A percentile compares a stretch with the other conserved stretches of the same genome.
phyloP scores from a whole-genome alignment of 1,140 invertebrate genomes.

The Euschistus heros region DNA sequence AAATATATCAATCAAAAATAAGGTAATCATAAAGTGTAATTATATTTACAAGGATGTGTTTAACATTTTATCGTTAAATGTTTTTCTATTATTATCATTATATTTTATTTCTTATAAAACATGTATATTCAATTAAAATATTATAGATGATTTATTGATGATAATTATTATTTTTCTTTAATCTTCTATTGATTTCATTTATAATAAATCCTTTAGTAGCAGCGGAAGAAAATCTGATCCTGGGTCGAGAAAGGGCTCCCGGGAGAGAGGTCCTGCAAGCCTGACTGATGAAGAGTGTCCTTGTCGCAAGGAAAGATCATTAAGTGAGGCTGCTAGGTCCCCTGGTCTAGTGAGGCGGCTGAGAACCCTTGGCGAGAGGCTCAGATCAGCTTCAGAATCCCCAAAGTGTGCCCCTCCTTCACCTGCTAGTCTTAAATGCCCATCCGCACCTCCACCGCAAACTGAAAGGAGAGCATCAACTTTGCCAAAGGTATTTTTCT shows the following conservation, averaged over 20 bases:
- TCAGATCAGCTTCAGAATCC: constrained; percentile 10
- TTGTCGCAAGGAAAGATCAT: constrained; percentile 3
- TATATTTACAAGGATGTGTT: too few species aligned
- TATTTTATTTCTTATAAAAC: too few species aligned
- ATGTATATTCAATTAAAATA: too few species aligned
- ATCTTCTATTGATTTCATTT: too few species aligned
- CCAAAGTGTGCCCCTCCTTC: constrained; percentile 14
- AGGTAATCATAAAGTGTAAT: too few species aligned
- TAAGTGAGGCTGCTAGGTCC: not conserved
- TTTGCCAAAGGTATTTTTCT: constrained; percentile 19
- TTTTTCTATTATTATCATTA: too few species aligned
- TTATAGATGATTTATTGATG: too few species aligned
- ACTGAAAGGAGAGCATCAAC: constrained; percentile 20
- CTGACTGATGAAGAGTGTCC: constrained; percentile 14
- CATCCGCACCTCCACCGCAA: not conserved
- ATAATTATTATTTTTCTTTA: too few species aligned
- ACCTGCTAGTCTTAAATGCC: constrained; percentile 20
- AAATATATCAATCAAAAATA: too few species aligned
- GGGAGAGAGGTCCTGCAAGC: constrained; percentile 35
- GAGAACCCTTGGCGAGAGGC: constrained; percentile 8
- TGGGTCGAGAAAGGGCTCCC: constrained; percentile 47
- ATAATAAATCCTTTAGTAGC: constrained; percentile 18
- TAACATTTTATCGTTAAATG: too few species aligned
- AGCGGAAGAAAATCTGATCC: constrained; percentile 47
- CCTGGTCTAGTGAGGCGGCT: not conserved